Evolutionary conservation across 2,113 vertebrate species (phyloP), one percentile per base, ranked within the genome.

Genomic region (Trogon melanurus): DNA sequence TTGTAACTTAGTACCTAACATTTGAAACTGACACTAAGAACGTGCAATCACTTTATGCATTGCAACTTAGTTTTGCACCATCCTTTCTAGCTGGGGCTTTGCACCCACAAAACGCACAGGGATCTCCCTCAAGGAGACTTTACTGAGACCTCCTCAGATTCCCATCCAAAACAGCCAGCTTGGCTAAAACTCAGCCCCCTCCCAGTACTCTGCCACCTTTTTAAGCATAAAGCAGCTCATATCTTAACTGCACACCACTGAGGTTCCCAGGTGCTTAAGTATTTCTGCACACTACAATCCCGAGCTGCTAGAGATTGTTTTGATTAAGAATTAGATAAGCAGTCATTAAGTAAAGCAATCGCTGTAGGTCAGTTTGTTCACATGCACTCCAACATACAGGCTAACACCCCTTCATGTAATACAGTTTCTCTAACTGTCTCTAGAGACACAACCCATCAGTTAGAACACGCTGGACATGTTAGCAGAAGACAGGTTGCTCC

Each of bases 401-500:
- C 44, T 51, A 64, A 72, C n/a, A 47, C 8, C 50, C 9, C 12
- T 9, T n/a, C n/a, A 18, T 0, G 3, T n/a, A 23, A 60, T 8
- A 34, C 47, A 19, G 14, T 4, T 27, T 36, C 64, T 29, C 5
- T 26, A 67, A 44, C 38, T 67, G 32, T 48, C 66, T 66, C 65
- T n/a, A 30, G 14, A 20, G 38, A 25, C 19, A 83, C 58, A 83
- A 50, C 57, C 44, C 67, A 21, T 25, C 17, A 76, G 44, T 57
- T 22, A 53, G 60, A 71, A 45, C 41, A n/a, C 9, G 10, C 74
- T 54, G 18, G 25, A 66, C 61, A 47, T 88, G 97, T 98, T 98
- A 98, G 97, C 97, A 95, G 96, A 97, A 98, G 91, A 98, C 98
- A 94, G 95, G 97, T 96, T 97, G 97, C 98, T 98, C 99, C 98